phyloP scores from a whole-genome alignment of 1,140 invertebrate species.

The Drosophila fuyamai region DNA sequence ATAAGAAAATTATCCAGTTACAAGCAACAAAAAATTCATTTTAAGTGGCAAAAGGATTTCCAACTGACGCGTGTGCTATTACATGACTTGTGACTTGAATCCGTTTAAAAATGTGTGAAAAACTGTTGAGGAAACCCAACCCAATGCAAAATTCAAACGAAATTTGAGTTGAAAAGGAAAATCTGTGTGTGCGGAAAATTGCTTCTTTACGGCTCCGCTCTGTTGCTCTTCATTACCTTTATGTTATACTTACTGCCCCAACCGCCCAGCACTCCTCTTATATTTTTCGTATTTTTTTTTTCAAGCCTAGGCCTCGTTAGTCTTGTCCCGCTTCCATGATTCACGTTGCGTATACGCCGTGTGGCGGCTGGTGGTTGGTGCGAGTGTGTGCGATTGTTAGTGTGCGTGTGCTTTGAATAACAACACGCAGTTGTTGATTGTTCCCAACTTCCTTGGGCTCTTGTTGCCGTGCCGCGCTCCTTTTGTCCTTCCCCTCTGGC shows the following conservation, averaged over 20 bases:
- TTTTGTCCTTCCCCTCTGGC: slow-evolving; percentile 12
- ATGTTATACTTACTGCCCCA: slow-evolving; percentile 17
- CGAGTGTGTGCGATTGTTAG: background rate
- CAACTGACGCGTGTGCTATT: slow-evolving; percentile 21
- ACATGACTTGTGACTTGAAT: slow-evolving; percentile 16
- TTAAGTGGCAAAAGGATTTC: slow-evolving; percentile 35
- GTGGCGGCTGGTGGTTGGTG: slow-evolving; percentile 23
- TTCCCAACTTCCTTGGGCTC: slow-evolving; percentile 69
- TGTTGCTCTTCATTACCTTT: slow-evolving; percentile 55
- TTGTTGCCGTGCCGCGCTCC: slow-evolving; percentile 7
- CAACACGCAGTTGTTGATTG: slow-evolving; percentile 80
- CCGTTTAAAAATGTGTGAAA: slow-evolving; percentile 18
- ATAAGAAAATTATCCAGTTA: slow-evolving; percentile 4
- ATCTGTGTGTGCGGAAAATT: slow-evolving; percentile 51
- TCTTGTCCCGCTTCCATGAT: slow-evolving; percentile 46
- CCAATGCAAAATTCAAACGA: slow-evolving; percentile 37
- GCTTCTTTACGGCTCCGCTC: slow-evolving; percentile 41
- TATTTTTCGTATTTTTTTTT: slow-evolving; percentile 22
- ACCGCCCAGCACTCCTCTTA: slow-evolving; percentile 2
- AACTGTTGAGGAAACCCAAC: slow-evolving; percentile 12
- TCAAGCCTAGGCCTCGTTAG: slow-evolving; percentile 52
- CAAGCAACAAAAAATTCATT: slow-evolving; percentile 17
- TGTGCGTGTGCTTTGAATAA: slow-evolving; percentile 78
- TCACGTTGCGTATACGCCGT: slow-evolving; percentile 60
- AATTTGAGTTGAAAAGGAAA: slow-evolving; percentile 47